Base-by-base conservation (phyloP, 2,113 vertebrate species). In the Nanger granti region DNA sequence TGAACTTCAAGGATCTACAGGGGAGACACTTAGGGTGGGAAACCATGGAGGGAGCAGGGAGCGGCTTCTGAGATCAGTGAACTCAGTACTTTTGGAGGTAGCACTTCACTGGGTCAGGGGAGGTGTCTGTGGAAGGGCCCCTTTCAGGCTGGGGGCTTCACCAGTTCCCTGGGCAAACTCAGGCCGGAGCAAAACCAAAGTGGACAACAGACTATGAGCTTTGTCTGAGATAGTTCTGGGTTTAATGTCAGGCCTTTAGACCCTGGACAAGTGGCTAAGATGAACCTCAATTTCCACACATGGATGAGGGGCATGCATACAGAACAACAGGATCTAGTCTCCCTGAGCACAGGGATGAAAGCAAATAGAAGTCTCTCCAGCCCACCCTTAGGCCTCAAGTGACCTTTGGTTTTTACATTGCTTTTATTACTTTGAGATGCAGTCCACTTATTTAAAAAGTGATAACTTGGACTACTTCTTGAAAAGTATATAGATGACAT, bases 61-160 rank as follows among this genome's bases (percentile, higher is more conserved):
- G 20, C 9, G 1, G 49, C 73, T 44, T 54, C 85, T 18, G 12
- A 76, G n/a, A 44, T 5, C 60, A 3, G 4, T 54, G 17, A 8
- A 13, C 11, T 11, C 26, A 15, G 49, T 13, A 14, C 5, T 13
- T n/a, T 4, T 4, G 37, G 6, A 52, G 9, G 44, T 0, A 15
- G 52, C 14, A 28, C 14, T n/a, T 17, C 28, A 13, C 4, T 17
- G 31, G 92, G 47, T 28, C 54, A 8, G 49, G 41, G 10, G 29
- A 2, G 0, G 4, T 3, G 14, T 11, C 31, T 41, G 20, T 18
- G 0, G 9, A 54, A 4, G 3, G 5, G 8, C 18, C 6, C 3
- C 44, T 2, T 5, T 10, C 44, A 15, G 18, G 3, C 31, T 0
- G 2, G 57, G 8, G 57, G n/a, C 24, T 15, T 5, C 54, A 44